These are phyloP conservation scores for Nomada fucata DNA, from an alignment of 2,888 invertebrate species.

Conservation along the genomic window DNA sequence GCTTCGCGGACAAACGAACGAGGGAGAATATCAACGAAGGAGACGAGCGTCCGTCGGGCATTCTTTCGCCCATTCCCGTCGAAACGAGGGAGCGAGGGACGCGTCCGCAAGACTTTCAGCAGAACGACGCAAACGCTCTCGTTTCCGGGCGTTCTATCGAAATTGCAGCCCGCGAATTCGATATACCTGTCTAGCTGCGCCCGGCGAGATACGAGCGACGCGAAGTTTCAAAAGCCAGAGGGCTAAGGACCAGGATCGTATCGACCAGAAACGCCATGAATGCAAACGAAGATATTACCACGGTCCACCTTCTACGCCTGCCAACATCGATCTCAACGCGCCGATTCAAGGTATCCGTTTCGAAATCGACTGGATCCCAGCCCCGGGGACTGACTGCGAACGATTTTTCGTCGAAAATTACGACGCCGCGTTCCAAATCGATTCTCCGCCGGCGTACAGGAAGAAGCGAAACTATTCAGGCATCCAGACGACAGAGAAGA, in stretches of 20 bases:
- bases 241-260: constrained; percentile 51
- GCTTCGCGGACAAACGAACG: constrained; percentile 12
- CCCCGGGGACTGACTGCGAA: background rate
- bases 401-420: background rate
- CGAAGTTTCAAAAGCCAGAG: constrained; percentile 24
- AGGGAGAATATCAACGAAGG: constrained; percentile 16
- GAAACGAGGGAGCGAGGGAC: too few relatives aligned
- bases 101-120: too few relatives aligned
- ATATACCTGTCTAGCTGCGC: constrained; percentile 10
- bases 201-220: constrained; percentile 28
- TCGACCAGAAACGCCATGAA: constrained; percentile 66
- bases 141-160: background rate
- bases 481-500: background rate
- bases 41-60: background rate
- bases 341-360: constrained; percentile 15
- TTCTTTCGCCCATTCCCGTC: background rate
- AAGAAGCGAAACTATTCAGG: background rate
- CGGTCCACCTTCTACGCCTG: constrained; percentile 35
- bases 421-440: background rate
- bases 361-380: background rate
- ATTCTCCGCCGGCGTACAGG: background rate
- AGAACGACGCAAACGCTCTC: background rate
- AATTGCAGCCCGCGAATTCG: background rate
- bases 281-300: constrained; percentile 75
- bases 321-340: constrained; percentile 52